Conservation (phyloP, 1,140 invertebrate genomes). For the Bombus polaris region DNA sequence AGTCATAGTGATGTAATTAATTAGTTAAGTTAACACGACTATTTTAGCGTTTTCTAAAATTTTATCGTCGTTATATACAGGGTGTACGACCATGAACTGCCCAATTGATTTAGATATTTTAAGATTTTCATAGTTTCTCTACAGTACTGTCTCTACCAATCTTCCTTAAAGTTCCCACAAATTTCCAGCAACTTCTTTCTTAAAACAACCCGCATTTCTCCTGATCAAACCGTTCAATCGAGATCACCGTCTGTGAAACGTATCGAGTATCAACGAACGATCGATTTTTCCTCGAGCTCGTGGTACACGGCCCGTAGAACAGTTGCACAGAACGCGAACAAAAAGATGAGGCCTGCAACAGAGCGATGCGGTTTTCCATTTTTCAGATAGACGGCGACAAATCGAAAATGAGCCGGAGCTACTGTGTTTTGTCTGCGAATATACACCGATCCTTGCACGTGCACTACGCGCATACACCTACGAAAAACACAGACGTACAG, state of each 20-base stretch:
- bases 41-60: too few species aligned
- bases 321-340: conserved; percentile 20
- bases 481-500: neutral
- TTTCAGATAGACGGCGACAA: conserved; percentile 61
- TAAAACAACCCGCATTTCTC: neutral
- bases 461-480: neutral
- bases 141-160: too few species aligned
- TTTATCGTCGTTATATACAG: too few species aligned
- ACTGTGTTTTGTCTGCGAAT: conserved; percentile 40
- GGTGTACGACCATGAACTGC: too few species aligned
- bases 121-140: too few species aligned
- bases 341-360: conserved; percentile 22
- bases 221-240: neutral
- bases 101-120: too few species aligned
- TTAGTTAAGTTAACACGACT: too few species aligned
- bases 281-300: neutral
- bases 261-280: neutral
- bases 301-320: conserved; percentile 28
- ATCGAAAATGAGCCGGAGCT: conserved; percentile 60
- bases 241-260: neutral
- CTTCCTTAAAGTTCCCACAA: neutral
- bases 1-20: too few species aligned
- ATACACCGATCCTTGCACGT: neutral
- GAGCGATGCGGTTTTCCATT: conserved; percentile 39
- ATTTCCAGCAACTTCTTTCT: neutral